Conservation (phyloP, 2,797 vertebrate genomes). For the Danio jaintianensis region DNA sequence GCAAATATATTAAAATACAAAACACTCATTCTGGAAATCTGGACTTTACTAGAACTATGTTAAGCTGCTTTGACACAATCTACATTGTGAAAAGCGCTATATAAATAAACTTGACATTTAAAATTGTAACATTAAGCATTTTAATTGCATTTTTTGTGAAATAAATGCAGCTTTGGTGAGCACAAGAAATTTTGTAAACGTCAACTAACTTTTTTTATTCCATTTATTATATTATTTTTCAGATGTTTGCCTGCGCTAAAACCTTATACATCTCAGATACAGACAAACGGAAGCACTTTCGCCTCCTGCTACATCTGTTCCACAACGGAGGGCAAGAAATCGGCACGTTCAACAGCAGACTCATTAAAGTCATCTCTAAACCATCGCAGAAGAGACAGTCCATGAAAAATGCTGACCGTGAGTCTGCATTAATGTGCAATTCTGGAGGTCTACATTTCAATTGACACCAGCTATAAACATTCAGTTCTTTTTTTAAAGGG, state of each 20-base stretch:
- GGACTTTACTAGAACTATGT: no score
- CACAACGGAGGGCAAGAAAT: slow-evolving; percentile 88
- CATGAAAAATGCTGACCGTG: slow-evolving; percentile 94
- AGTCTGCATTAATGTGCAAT: slow-evolving; percentile 63
- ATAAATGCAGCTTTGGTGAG: not conserved
- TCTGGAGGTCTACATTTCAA: not conserved
- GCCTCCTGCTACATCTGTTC: slow-evolving; percentile 87
- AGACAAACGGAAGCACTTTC: slow-evolving; percentile 95
- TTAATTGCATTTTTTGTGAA: no score
- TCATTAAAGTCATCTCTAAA: slow-evolving; percentile 98
- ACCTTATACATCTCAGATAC: slow-evolving; percentile 92
- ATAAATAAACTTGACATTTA: no score
- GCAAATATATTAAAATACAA: not conserved
- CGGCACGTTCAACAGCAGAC: slow-evolving; percentile 90
- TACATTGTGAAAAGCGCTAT: no score
- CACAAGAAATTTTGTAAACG: no score
- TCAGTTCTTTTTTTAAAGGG: not conserved
- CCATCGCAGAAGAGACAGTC: slow-evolving; percentile 97
- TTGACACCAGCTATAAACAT: not conserved
- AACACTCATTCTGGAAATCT: no score
- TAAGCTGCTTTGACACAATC: no score
- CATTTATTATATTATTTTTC: slow-evolving; percentile 47
- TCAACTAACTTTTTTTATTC: not conserved
- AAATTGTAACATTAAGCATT: not conserved
- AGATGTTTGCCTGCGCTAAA: slow-evolving; percentile 93